phyloP scores from a whole-genome alignment of 2,113 vertebrate species.

The Corythoichthys intestinalis region DNA sequence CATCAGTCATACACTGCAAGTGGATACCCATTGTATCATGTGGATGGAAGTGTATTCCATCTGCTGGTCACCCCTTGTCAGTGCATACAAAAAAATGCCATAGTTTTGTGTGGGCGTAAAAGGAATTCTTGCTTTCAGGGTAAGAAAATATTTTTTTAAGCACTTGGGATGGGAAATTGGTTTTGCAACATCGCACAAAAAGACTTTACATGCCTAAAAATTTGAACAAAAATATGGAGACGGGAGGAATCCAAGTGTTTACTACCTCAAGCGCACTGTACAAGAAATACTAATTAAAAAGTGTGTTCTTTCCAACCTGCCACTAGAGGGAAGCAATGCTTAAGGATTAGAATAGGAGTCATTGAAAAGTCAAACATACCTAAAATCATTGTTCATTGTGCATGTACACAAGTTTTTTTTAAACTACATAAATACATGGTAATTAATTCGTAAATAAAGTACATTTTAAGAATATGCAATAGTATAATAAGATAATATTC shows the following conservation, averaged over 20 bases:
- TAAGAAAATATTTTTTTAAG: too few species aligned
- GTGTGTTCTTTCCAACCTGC: neutral
- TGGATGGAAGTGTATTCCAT: neutral
- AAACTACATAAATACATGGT: neutral
- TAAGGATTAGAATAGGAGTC: conserved; percentile 13
- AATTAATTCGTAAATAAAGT: neutral
- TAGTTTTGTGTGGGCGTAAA: too few species aligned
- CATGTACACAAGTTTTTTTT: neutral
- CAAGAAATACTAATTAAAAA: too few species aligned
- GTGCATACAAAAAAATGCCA: neutral
- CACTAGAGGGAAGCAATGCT: conserved; percentile 61
- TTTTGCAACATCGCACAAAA: too few species aligned
- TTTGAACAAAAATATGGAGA: too few species aligned
- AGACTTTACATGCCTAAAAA: too few species aligned
- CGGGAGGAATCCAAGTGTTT: too few species aligned
- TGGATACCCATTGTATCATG: neutral
- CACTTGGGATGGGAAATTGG: too few species aligned
- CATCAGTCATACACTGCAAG: neutral
- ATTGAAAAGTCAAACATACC: neutral
- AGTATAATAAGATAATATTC: too few species aligned
- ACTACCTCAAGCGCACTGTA: too few species aligned
- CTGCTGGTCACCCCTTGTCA: neutral
- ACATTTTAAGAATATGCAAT: neutral
- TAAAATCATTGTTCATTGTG: neutral
- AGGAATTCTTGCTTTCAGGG: too few species aligned